These are phyloP conservation scores for Trichosurus vulpecula DNA, from an alignment of 2,797 vertebrate genomes.

Conservation along the genomic window DNA sequence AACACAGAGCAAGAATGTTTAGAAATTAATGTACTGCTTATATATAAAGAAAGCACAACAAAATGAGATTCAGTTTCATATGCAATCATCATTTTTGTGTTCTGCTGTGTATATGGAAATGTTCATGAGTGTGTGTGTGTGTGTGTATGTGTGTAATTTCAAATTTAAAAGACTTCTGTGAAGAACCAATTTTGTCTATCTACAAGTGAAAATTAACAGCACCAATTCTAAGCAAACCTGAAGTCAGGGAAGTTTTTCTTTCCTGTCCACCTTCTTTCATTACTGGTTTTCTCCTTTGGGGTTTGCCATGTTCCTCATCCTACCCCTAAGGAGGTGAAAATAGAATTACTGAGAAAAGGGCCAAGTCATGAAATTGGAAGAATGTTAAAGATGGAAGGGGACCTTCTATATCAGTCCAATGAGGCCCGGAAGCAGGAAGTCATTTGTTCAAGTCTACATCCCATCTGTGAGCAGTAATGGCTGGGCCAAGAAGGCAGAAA, in stretches of 20 bases:
- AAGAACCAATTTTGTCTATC: neutral
- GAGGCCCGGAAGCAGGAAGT: neutral
- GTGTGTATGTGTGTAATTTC: neutral
- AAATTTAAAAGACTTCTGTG: neutral
- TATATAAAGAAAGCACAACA: neutral
- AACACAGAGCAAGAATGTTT: neutral
- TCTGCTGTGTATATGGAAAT: neutral
- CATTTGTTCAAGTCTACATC: neutral
- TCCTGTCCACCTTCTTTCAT: neutral
- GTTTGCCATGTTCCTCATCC: neutral
- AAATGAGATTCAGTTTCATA: neutral
- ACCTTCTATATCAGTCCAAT: neutral
- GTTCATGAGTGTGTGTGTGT: neutral
- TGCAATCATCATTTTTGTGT: neutral
- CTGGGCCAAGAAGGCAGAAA: neutral
- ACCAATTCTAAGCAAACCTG: neutral
- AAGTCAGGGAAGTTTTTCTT: neutral
- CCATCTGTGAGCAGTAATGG: neutral
- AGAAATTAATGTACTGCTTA: neutral
- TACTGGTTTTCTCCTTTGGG: neutral
- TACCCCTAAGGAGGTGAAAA: neutral
- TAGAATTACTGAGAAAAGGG: neutral
- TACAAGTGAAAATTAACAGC: neutral
- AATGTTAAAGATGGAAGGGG: neutral
- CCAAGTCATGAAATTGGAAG: neutral